Base-by-base conservation (phyloP, 2,888 invertebrate species). In the Napeogenes inachia region DNA sequence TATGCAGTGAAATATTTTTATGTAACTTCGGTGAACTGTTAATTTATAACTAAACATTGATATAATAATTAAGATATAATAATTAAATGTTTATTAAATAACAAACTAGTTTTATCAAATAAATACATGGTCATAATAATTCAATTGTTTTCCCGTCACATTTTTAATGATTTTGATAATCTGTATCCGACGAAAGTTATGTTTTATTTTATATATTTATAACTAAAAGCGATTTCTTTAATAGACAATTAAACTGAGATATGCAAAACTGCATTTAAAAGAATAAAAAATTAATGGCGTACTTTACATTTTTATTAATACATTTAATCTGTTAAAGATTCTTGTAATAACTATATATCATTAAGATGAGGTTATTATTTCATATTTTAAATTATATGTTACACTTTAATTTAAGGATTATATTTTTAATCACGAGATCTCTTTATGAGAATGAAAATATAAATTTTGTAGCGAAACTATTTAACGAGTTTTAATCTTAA, bases 341-440 rank as follows among this genome's bases (percentile, higher is more conserved):
- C 30, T 50, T 30, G 6, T 10, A 30, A 30, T 50, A 30, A 30
- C 30, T 30, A 30, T 50, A 47, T 13, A 10, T 50, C 50, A 30
- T 50, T 50, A 50, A 50, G 30, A 30, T 12, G 30, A 12, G 21
- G 30, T 50, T 30, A 47, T 21, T 50, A 50, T 50, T 50, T 50
- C 4, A n/a, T 50, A 50, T 50, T n/a, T 30, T 3, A 50, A 50
- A 47, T 72, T 80, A 79, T 79, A 82, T 77, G 72, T 75, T 72
- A 76, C 72, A 80, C 80, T 79, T 77, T 76, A 79, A 81, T 75
- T 78, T 78, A 70, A 72, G 8, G 47, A 8, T 47, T 47, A 47
- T 47, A 47, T n/a, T n/a, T 47, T 13, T 47, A 47, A 47, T 47
- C 47, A 47, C n/a, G 13, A 47, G 13, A 21, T n/a, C 47, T 13